Base-by-base conservation (phyloP, 2,797 vertebrate species). In the Remorina albescens region DNA sequence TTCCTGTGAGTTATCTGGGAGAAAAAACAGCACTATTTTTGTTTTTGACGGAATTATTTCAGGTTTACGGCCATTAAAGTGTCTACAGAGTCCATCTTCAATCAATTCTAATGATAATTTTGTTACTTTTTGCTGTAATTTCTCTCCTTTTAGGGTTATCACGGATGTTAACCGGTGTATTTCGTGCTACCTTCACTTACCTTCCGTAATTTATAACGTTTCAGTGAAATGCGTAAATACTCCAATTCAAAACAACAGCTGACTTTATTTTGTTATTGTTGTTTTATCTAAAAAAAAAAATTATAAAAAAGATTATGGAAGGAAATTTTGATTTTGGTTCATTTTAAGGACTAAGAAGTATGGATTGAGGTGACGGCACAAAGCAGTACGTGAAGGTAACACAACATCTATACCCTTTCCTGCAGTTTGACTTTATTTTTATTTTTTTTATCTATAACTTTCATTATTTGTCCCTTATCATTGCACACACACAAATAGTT, bases 61-160 rank as follows among this genome's bases (percentile, higher is more conserved):
- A n/a, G 30, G 5, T 54, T 28, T 2, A 1, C 1, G 4, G 11
- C 7, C 28, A 10, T 23, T 3, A 12, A 0, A 6, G 1, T 30
- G 6, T 32, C 4, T 5, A 26, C 32, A 28, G 0, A 25, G 18
- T 13, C 12, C 4, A 8, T n/a, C 6, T 1, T n/a, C 8, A 1
- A 9, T 57, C 21, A 0, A 42, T 39, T 62, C 10, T 11, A 19
- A 30, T 5, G 2, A 5, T 19, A 5, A 59, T 7, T 37, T 1
- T 0, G 8, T 13, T 12, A 42, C 8, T 11, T 12, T 15, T 9
- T 2, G 10, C 5, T 56, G 8, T 56, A 34, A 11, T 39, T 57
- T 16, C 34, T 63, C 15, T 88, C 87, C 89, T 81, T 90, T 87
- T 93, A 91, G 69, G 87, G 89, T 79, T 68, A 47, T 78, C 69